Evolutionary conservation across 2,888 invertebrate species (phyloP).

Genomic region (Rhagonycha lutea): DNA sequence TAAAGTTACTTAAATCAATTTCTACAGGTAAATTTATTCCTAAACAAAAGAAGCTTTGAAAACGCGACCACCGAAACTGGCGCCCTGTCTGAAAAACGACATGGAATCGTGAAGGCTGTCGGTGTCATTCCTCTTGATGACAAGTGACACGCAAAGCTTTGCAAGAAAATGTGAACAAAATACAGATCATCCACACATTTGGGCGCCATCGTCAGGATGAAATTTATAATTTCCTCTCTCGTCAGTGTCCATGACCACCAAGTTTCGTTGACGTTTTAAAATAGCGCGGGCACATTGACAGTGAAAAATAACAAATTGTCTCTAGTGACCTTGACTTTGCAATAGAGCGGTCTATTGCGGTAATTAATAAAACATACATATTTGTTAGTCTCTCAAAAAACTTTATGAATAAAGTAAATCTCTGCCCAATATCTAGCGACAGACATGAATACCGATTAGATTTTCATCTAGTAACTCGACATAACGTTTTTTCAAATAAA

Average conservation of each 20-base stretch:
- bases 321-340: background rate
- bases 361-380: background rate
- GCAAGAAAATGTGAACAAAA: background rate
- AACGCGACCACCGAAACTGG: background rate
- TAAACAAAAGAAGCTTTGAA: background rate
- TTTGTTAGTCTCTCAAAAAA: background rate
- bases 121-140: background rate
- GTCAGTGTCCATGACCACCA: background rate
- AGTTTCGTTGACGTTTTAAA: background rate
- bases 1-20: conserved; percentile 6
- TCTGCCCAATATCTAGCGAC: no score
- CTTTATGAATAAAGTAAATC: no score
- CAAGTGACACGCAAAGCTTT: background rate
- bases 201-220: background rate
- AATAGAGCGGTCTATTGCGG: background rate
- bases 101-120: background rate
- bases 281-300: background rate
- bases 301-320: background rate
- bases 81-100: background rate
- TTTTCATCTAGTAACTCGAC: no score
- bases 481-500: no score
- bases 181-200: background rate
- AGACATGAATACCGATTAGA: no score
- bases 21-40: background rate
- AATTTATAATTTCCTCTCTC: background rate